Evolutionary conservation across 2,888 invertebrate species (phyloP).

Genomic region (Dendrolimus pini): DNA sequence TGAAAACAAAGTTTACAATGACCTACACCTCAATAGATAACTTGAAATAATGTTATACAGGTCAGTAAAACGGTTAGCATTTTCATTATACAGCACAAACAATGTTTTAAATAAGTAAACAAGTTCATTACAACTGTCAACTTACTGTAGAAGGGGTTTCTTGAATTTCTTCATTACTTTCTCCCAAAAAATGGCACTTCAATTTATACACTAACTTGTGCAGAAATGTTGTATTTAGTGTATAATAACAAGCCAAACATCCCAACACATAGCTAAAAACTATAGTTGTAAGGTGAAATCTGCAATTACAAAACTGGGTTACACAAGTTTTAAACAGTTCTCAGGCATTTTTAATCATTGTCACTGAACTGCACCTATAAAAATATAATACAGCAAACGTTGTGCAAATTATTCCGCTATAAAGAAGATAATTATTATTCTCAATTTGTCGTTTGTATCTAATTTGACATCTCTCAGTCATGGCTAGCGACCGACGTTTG

Average conservation of each 20-base stretch:
- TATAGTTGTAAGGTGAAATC: conserved; percentile 65
- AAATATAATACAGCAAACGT: conserved; percentile 57
- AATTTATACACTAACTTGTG: conserved; percentile 49
- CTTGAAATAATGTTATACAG: background rate
- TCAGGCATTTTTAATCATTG: conserved; percentile 12
- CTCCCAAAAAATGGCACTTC: conserved; percentile 51
- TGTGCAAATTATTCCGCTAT: conserved; percentile 48
- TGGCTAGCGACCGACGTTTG: conserved; percentile 58
- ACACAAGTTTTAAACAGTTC: conserved; percentile 14
- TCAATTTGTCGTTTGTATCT: conserved; percentile 63
- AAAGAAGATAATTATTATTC: conserved; percentile 69
- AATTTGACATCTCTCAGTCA: conserved; percentile 74
- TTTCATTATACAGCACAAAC: background rate
- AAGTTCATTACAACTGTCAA: conserved; percentile 25
- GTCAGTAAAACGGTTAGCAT: conserved; percentile 4
- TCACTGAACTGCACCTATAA: conserved; percentile 45
- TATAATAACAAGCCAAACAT: conserved; percentile 70
- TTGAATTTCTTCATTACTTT: conserved; percentile 26
- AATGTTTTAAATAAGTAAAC: conserved; percentile 15
- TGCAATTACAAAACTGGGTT: conserved; percentile 41
- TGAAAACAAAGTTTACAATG: too few relatives aligned
- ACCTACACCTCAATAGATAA: too few relatives aligned
- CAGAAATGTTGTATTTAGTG: conserved; percentile 49
- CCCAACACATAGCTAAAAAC: conserved; percentile 66
- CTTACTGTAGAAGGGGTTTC: conserved; percentile 43